phyloP scores from a whole-genome alignment of 2,888 invertebrate genomes.

The Aquatica leii region DNA sequence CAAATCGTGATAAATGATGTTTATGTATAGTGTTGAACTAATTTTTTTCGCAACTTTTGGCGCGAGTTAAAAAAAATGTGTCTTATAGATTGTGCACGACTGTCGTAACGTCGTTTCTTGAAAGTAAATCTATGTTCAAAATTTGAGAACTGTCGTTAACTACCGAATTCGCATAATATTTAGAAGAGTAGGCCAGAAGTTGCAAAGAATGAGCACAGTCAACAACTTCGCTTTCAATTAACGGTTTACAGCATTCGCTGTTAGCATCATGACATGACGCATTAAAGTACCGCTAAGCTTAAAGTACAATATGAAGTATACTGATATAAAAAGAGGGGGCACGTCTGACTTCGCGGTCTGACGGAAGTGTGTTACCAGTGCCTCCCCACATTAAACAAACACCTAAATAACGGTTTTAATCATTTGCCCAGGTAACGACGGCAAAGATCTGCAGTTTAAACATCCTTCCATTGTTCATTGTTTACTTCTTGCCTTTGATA shows the following conservation, averaged over 20 bases:
- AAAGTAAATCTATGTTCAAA: slow-evolving; percentile 29
- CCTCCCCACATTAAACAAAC: slow-evolving; percentile 41
- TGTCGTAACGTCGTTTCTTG: slow-evolving; percentile 23
- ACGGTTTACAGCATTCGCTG: slow-evolving; percentile 46
- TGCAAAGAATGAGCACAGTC: slow-evolving; percentile 51
- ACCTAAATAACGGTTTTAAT: slow-evolving; percentile 53
- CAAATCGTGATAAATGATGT: neutral
- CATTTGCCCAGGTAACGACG: slow-evolving; percentile 51
- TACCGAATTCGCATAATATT: slow-evolving; percentile 36
- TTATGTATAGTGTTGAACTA: neutral
- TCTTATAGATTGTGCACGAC: slow-evolving; percentile 6
- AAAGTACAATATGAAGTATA: slow-evolving; percentile 40
- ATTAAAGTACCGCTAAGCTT: slow-evolving; percentile 40
- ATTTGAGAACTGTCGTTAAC: slow-evolving; percentile 27
- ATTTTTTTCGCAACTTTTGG: neutral
- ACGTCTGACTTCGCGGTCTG: slow-evolving; percentile 43
- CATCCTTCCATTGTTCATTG: slow-evolving; percentile 31
- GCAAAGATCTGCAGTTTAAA: slow-evolving; percentile 28
- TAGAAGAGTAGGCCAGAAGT: slow-evolving; percentile 52
- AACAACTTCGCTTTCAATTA: slow-evolving; percentile 58
- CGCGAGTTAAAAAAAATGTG: neutral
- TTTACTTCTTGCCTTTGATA: slow-evolving; percentile 15
- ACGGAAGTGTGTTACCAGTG: slow-evolving; percentile 52
- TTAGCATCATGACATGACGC: slow-evolving; percentile 41
- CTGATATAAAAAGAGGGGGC: slow-evolving; percentile 31